Percentiles rank a stretch among this genome's conserved stretches.
Conservation (phyloP, 2,888 invertebrate species). For the Drosophila kokeensis region DNA sequence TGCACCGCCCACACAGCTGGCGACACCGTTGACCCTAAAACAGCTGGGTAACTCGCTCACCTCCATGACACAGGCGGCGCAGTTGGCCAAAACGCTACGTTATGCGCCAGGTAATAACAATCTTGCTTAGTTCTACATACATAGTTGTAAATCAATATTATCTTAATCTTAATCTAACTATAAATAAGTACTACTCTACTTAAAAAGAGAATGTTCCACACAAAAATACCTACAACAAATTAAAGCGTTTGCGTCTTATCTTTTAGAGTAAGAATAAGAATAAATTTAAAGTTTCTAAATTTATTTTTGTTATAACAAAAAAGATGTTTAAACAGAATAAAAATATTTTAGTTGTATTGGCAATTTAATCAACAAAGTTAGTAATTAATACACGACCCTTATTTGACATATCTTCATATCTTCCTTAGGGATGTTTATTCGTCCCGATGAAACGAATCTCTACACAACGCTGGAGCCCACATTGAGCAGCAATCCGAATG, state of each 20-base stretch:
- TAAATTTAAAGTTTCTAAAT: background rate
- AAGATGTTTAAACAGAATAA: background rate
- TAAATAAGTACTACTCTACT: background rate
- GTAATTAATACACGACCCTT: background rate
- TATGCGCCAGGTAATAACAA: slow-evolving; percentile 84
- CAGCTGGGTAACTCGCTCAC: slow-evolving; percentile 82
- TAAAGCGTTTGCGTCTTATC: background rate
- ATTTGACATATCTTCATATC: background rate
- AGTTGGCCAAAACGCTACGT: slow-evolving; percentile 85
- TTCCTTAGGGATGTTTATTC: slow-evolving; percentile 89
- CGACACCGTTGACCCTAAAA: slow-evolving; percentile 84
- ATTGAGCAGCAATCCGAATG: slow-evolving; percentile 95
- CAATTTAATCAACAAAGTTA: background rate
- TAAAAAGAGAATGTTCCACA: background rate
- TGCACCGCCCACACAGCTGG: slow-evolving; percentile 78
- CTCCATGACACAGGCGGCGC: slow-evolving; percentile 84
- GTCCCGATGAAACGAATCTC: slow-evolving; percentile 92
- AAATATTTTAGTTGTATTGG: background rate
- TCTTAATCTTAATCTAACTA: background rate
- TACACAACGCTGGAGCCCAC: slow-evolving; percentile 94
- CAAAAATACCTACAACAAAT: background rate
- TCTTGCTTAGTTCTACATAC: background rate
- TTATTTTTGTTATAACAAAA: background rate
- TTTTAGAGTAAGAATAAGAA: background rate
- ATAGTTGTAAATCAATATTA: slow-evolving; percentile 13